phyloP scores from a whole-genome alignment of 2,113 vertebrate genomes.

The Centropus bengalensis region DNA sequence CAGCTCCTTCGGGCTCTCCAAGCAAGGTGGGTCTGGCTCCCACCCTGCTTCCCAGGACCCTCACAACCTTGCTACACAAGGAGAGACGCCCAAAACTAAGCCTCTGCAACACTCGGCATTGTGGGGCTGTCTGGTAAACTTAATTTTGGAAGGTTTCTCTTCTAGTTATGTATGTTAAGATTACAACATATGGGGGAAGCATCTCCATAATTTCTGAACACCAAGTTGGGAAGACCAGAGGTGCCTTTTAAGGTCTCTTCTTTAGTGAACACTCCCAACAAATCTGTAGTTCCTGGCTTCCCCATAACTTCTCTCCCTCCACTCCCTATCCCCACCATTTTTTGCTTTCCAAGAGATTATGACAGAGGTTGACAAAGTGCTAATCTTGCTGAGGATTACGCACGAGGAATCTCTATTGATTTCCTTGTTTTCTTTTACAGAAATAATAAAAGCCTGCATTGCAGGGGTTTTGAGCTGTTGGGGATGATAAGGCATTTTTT shows the following conservation, averaged over 20 bases:
- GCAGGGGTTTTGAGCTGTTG: slow-evolving; percentile 55
- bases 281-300: not conserved
- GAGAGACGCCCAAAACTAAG: not conserved
- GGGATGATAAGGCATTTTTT: slow-evolving; percentile 44
- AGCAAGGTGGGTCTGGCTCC: not conserved
- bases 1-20: not conserved
- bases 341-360: slow-evolving; percentile 55
- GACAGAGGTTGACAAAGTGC: slow-evolving; percentile 24
- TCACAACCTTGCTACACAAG: not conserved
- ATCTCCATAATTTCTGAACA: not conserved
- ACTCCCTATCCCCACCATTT: not conserved
- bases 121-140: no score
- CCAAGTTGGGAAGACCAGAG: not conserved
- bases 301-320: not conserved
- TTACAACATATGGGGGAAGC: not conserved
- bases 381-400: slow-evolving; percentile 62
- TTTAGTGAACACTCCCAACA: not conserved
- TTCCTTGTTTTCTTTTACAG: slow-evolving; percentile 38
- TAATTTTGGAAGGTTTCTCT: not conserved
- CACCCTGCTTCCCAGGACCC: not conserved
- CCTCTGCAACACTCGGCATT: not conserved
- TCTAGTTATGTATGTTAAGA: not conserved
- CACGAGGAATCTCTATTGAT: slow-evolving; percentile 51
- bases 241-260: not conserved
- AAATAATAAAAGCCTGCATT: slow-evolving; percentile 61